Evolutionary conservation across 2,888 invertebrate species (phyloP).

Genomic region (Urechis unicinctus): DNA sequence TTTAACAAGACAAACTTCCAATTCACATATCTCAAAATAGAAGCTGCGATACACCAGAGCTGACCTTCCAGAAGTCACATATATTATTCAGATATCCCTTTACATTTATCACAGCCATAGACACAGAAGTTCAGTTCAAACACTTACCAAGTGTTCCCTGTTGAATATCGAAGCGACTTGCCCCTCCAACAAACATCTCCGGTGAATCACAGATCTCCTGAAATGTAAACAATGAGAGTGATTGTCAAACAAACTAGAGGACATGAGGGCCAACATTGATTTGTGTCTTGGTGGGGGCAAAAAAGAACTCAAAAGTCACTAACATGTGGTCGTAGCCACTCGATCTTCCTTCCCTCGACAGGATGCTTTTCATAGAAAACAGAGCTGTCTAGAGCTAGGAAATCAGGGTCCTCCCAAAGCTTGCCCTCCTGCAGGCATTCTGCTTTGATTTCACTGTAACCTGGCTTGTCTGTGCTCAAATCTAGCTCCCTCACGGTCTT

Average conservation of each 20-base stretch:
- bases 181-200: slow-evolving; percentile 85
- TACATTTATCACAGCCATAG: neutral
- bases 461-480: neutral
- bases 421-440: slow-evolving; percentile 24
- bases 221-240: neutral
- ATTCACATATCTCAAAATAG: neutral
- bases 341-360: slow-evolving; percentile 65
- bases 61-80: too few species aligned
- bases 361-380: slow-evolving; percentile 75
- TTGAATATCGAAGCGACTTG: slow-evolving; percentile 89
- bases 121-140: neutral
- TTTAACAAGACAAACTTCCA: neutral
- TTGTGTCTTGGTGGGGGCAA: neutral
- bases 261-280: neutral
- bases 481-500: slow-evolving; percentile 2
- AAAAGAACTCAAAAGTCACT: slow-evolving; percentile 6
- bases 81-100: too few species aligned
- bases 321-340: slow-evolving; percentile 80
- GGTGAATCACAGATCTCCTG: slow-evolving; percentile 72
- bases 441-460: slow-evolving; percentile 4
- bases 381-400: slow-evolving; percentile 71
- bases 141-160: slow-evolving; percentile 75
- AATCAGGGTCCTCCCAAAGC: slow-evolving; percentile 82
- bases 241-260: neutral
- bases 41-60: too few species aligned